Percentiles rank a stretch among this genome's conserved stretches.
phyloP scores from a whole-genome alignment of 2,113 vertebrate species.

The Pluvialis apricaria region DNA sequence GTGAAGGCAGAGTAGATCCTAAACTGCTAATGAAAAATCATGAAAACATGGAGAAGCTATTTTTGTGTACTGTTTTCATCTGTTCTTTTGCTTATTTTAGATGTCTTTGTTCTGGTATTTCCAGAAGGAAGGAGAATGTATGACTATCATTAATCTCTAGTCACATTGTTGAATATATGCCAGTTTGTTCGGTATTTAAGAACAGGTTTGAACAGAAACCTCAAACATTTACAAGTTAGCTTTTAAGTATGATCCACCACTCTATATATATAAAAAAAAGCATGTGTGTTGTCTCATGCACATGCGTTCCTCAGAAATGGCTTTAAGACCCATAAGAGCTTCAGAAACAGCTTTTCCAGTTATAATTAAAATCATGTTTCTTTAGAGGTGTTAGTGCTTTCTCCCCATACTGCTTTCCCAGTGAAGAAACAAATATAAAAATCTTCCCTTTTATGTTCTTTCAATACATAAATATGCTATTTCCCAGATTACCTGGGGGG shows the following conservation, averaged over 20 bases:
- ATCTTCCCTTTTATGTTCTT: background rate
- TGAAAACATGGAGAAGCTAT: fast-evolving
- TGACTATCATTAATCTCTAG: background rate
- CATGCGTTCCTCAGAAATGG: background rate
- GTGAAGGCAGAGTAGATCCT: background rate
- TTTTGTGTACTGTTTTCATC: background rate
- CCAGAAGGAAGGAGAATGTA: background rate
- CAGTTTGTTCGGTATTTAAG: background rate
- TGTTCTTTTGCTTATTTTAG: background rate
- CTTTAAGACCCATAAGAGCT: background rate
- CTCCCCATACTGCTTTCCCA: background rate
- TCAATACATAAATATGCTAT: fast-evolving
- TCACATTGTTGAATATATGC: background rate
- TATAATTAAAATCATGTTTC: background rate
- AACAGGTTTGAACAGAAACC: background rate
- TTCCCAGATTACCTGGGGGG: background rate
- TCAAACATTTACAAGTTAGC: background rate
- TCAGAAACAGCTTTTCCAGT: background rate
- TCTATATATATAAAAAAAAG: background rate
- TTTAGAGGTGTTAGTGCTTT: background rate
- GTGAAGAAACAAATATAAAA: background rate
- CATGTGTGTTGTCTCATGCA: background rate
- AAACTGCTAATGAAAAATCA: background rate
- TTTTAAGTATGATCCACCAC: background rate
- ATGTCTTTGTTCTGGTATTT: background rate